Base-by-base conservation (phyloP, 2,888 invertebrate genomes). In the Lithophane ornitopus region DNA sequence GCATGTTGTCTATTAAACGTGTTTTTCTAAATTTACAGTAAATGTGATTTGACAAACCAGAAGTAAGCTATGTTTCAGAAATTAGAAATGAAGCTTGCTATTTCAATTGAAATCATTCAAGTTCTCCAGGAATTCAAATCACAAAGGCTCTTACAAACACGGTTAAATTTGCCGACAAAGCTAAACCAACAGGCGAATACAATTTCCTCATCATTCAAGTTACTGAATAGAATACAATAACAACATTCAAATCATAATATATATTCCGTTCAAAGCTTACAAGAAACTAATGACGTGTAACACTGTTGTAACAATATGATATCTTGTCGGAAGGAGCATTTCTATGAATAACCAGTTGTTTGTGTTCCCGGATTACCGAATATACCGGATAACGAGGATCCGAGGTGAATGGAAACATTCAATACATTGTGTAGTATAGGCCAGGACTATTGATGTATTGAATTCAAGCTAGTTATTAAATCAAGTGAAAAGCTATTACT, bases 401-500 rank as follows among this genome's bases (percentile, higher is more conserved):
- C 28, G 62, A 46, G 11, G 52, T 52, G 52, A 78, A 69, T 56
- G 52, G 44, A 16, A 56, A 49, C 68, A 49, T 65, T 66, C 59
- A 59, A 44, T n/a, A 52, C 44, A 65, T 63, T 62, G n/a, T 63
- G 8, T 28, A 59, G 44, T 28, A 41, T 68, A 41, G 19, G 22
- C n/a, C 28, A 34, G 46, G 44, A 73, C 56, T 41, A 63, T 52
- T 56, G 41, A 77, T 41, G 52, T 82, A 58, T 82, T 52, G 68
- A 78, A 68, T 41, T 34, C 9, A 52, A 62, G 9, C 2, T 39
- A 70, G 56, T 65, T 56, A 52, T 73, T 28, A 61, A 61, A 58
- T 52, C 56, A 66, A 52, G 39, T 73, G 78, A 58, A 41, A 58
- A 56, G 34, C 52, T 63, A 56, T 52, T 70, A 28, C 26, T 46